phyloP scores from a whole-genome alignment of 2,888 invertebrate species.

The Sclerodermus sp. region DNA sequence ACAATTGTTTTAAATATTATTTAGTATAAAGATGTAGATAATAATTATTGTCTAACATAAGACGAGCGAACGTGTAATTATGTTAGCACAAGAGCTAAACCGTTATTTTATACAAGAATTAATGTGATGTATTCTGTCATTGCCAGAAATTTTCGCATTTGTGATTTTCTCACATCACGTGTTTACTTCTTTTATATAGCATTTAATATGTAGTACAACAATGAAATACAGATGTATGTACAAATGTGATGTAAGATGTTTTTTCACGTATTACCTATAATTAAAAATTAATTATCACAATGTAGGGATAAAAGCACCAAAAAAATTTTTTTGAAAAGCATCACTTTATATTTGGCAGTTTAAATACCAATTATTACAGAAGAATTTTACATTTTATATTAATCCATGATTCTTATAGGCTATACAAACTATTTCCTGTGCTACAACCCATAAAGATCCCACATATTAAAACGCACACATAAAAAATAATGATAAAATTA shows the following conservation, averaged over 20 bases:
- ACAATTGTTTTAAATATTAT: too few relatives aligned
- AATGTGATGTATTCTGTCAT: conserved; percentile 26
- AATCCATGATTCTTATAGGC: neutral
- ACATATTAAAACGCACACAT: too few relatives aligned
- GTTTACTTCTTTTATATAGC: conserved; percentile 45
- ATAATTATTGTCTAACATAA: too few relatives aligned
- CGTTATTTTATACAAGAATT: conserved; percentile 27
- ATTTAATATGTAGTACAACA: conserved; percentile 45
- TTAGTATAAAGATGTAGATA: too few relatives aligned
- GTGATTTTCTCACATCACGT: conserved; percentile 36
- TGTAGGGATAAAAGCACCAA: neutral
- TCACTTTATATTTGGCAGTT: conserved; percentile 45
- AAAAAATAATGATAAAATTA: too few relatives aligned
- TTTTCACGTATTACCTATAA: neutral
- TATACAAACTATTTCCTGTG: neutral
- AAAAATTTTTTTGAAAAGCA: conserved; percentile 29
- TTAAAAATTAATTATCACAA: too few relatives aligned
- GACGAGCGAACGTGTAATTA: neutral
- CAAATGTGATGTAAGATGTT: neutral
- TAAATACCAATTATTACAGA: conserved; percentile 12
- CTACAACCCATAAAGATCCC: too few relatives aligned
- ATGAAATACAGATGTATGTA: conserved; percentile 35
- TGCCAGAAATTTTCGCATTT: conserved; percentile 42
- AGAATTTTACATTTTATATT: neutral
- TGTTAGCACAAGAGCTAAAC: conserved; percentile 3